These are phyloP conservation scores for Lithodes maja DNA, from an alignment of 2,888 invertebrate species.

Conservation along the genomic window DNA sequence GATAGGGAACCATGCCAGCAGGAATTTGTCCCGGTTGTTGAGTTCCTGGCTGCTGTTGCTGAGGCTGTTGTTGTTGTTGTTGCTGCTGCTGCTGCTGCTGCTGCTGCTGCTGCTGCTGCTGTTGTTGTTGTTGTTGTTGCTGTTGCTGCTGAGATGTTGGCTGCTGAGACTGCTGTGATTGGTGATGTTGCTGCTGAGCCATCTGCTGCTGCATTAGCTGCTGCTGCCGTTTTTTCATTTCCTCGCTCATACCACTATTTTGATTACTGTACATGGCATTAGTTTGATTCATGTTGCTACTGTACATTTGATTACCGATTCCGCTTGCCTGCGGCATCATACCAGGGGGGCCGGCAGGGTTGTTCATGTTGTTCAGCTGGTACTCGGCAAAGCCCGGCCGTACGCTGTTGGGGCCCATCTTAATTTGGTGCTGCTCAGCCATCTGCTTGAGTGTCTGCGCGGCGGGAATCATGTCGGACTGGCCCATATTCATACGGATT, in stretches of 20 bases:
- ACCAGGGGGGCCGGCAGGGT: conserved; percentile 41
- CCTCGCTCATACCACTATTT: conserved; percentile 66
- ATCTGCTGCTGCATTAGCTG: conserved; percentile 52
- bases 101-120: conserved; percentile 44
- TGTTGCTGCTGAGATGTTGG: conserved; percentile 60
- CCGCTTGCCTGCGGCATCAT: conserved; percentile 60
- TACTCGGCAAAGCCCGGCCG: conserved; percentile 57
- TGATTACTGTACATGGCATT: conserved; percentile 68
- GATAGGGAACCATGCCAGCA: conserved; percentile 58
- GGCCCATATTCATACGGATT: conserved; percentile 64
- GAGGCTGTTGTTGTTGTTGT: conserved; percentile 43
- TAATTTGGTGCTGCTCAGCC: conserved; percentile 97
- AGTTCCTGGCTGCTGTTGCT: conserved; percentile 55
- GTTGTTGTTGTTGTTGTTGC: conserved; percentile 49
- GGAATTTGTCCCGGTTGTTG: conserved; percentile 64
- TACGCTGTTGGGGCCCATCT: conserved; percentile 73
- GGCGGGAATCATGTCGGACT: conserved; percentile 87
- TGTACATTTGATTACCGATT: conserved; percentile 67
- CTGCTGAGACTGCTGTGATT: conserved; percentile 66
- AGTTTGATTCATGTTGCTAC: conserved; percentile 65
- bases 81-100: conserved; percentile 65
- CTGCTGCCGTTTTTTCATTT: conserved; percentile 57
- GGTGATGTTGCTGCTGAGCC: conserved; percentile 66
- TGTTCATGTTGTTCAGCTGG: conserved; percentile 58
- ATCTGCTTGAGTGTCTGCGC: conserved; percentile 97